These are phyloP conservation scores for Plectrocnemia conspersa DNA, from an alignment of 1,140 invertebrate species.

Conservation along the genomic window DNA sequence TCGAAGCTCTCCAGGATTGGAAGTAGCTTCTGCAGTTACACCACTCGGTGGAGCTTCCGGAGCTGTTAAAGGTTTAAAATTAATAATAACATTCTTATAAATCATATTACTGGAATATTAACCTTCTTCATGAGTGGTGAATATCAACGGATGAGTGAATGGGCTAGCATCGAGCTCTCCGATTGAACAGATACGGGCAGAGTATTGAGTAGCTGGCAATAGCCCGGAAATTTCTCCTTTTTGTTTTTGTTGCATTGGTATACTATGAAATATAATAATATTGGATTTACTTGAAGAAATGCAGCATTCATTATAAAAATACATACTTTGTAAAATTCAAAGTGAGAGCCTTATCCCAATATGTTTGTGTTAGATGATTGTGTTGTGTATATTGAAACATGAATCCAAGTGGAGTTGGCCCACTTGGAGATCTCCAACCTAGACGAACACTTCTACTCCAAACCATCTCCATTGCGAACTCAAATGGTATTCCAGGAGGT, in stretches of 20 bases:
- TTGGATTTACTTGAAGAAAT: background rate
- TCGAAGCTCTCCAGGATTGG: constrained; percentile 44
- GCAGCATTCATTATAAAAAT: background rate
- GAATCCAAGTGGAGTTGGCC: constrained; percentile 39
- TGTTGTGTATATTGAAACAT: constrained; percentile 41
- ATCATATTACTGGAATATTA: constrained; percentile 15
- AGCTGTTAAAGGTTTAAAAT: constrained; percentile 37
- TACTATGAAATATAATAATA: constrained; percentile 8
- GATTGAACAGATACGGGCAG: constrained; percentile 43
- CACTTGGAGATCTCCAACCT: constrained; percentile 42
- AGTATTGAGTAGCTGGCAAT: constrained; percentile 42
- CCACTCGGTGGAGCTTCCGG: constrained; percentile 43
- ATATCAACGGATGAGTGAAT: constrained; percentile 43
- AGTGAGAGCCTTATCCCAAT: constrained; percentile 43
- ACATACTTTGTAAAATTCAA: constrained; percentile 44
- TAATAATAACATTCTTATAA: background rate
- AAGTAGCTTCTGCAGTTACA: constrained; percentile 44
- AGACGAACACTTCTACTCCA: constrained; percentile 38
- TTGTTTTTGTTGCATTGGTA: constrained; percentile 37
- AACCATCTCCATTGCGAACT: constrained; percentile 42
- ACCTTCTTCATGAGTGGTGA: constrained; percentile 50
- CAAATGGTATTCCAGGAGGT: constrained; percentile 44
- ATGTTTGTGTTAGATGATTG: constrained; percentile 24
- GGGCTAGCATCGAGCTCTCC: constrained; percentile 45
- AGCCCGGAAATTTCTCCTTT: constrained; percentile 43